These are phyloP conservation scores for Glyphotaelius pellucidus DNA, from an alignment of 2,888 invertebrate genomes.

Conservation along the genomic window DNA sequence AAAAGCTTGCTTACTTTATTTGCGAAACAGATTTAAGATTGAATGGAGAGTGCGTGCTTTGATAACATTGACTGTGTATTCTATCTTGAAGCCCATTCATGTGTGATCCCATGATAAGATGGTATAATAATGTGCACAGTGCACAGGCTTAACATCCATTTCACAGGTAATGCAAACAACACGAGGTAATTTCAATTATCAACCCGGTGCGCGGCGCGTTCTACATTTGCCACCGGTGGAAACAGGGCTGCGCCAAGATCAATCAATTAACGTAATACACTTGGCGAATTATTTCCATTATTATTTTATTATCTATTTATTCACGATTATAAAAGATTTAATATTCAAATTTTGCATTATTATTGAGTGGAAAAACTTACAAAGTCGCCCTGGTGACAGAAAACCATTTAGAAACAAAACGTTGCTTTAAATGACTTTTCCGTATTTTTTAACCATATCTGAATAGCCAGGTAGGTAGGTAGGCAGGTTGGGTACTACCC, in stretches of 20 bases:
- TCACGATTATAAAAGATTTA: no score
- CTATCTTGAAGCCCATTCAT: background rate
- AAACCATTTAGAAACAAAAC: no score
- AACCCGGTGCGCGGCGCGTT: background rate
- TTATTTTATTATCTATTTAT: no score
- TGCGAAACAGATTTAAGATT: background rate
- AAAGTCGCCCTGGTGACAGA: no score
- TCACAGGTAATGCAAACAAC: background rate
- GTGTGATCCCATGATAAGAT: background rate
- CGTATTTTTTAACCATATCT: no score
- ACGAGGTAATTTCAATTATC: slow-evolving; percentile 2
- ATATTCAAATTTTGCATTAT: no score
- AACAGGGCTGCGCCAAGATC: background rate
- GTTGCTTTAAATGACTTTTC: no score
- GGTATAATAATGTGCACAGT: background rate
- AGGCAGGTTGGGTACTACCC: no score
- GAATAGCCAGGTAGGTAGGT: no score
- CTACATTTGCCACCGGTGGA: background rate
- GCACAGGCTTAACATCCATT: background rate
- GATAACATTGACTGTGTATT: background rate
- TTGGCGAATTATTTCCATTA: background rate
- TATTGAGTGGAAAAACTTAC: no score
- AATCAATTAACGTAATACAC: background rate
- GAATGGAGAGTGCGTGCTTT: background rate
- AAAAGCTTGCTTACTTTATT: no score